Base-by-base conservation (phyloP, 92 coral and sea anemone genomes). In the Parazoanthus atlanticus region DNA sequence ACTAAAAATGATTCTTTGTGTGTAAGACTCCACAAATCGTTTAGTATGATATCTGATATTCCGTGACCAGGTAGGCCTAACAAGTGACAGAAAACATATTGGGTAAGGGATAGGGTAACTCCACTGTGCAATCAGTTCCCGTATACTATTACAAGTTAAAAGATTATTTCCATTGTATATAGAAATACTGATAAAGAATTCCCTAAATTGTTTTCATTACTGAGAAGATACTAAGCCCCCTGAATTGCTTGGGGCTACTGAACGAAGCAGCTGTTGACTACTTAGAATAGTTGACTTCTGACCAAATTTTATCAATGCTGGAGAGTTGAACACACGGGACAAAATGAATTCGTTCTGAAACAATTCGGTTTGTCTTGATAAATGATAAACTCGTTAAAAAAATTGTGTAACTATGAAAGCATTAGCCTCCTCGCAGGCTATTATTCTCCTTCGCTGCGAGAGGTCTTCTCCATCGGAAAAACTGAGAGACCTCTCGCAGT, bases 111-210 rank as follows among this genome's bases (percentile, higher is more conserved):
- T 75, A 36, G 0, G 79, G 79, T 38, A 8, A 36, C 52, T 21
- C 46, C 49, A 1, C 79, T 75, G 79, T 36, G 79, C 3, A 75
- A 75, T 21, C 43, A 25, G 77, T 73, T 13, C 77, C 25, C n/a
- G 11, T 8, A 73, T 32, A 73, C 38, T 73, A 75, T 75, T 75
- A 75, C 79, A 32, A 75, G 79, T 75, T 75, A 75, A 75, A 75
- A 75, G 3, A 33, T 75, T 75, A 75, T 41, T n/a, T 36, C 21
- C 52, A 75, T 41, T 75, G 43, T 33, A 71, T 25, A 26, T 69
- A 69, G 33, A 69, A 31, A 69, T 36, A n/a, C 15, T 69, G 25
- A 8, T n/a, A 9, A 11, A 8, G 2, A 36, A 36, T 36, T 36
- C 38, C 49, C 49, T 43, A 43, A 36, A 36, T 3, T 26, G 33